Conservation (phyloP, 2,113 vertebrate genomes). For the Euleptes europaea region DNA sequence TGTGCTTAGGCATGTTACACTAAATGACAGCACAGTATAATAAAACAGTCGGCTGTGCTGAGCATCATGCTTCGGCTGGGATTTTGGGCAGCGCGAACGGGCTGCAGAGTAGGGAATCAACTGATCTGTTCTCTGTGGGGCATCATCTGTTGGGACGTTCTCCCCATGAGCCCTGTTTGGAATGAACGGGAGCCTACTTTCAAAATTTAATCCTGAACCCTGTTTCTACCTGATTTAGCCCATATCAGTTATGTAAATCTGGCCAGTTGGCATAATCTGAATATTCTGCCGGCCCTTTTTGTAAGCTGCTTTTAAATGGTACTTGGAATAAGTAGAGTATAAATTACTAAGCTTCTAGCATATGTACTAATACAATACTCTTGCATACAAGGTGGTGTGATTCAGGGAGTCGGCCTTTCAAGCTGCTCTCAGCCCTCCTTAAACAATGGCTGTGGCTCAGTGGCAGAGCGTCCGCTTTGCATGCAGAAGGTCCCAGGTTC, state of each 20-base stretch:
- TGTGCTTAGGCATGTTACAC: not conserved
- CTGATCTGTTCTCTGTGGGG: too few relatives aligned
- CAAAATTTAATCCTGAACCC: not conserved
- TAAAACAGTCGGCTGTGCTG: not conserved
- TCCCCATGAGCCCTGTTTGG: too few relatives aligned
- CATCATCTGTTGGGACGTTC: too few relatives aligned
- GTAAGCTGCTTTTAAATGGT: not conserved
- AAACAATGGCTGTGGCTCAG: too few relatives aligned
- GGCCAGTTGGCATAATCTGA: not conserved
- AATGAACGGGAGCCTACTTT: not conserved
- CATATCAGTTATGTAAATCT: not conserved
- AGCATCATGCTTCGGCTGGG: too few relatives aligned
- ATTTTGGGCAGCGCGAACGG: too few relatives aligned
- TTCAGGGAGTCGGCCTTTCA: not conserved
- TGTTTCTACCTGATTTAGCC: not conserved
- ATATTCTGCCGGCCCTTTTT: not conserved
- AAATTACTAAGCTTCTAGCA: not conserved
- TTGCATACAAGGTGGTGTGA: too few relatives aligned
- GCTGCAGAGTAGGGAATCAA: too few relatives aligned
- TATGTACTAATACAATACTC: too few relatives aligned
- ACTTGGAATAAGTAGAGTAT: not conserved
- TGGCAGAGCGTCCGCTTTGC: too few relatives aligned
- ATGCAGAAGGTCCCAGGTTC: too few relatives aligned
- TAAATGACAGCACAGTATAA: not conserved
- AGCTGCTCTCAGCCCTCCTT: too few relatives aligned